Evolutionary conservation across 2,888 invertebrate species (phyloP).

Genomic region (Ormyrus thymus): DNA sequence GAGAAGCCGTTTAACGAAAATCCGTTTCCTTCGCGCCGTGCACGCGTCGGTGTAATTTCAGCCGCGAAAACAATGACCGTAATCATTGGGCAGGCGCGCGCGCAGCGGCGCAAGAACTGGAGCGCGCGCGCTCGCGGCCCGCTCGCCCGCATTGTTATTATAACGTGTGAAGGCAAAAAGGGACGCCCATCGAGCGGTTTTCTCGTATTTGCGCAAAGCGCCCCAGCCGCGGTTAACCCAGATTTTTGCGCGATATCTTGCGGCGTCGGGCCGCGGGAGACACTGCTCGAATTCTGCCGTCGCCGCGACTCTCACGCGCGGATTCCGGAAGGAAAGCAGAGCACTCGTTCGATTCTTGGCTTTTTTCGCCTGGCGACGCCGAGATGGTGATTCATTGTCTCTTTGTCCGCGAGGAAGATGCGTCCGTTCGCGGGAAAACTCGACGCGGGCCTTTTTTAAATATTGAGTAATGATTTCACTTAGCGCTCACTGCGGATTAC

Average conservation of each 20-base stretch:
- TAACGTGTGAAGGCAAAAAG: no score
- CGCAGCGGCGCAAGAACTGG: neutral
- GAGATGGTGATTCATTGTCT: slow-evolving; percentile 28
- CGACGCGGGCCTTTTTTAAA: no score
- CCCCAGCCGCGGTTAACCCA: neutral
- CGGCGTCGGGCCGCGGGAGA: no score
- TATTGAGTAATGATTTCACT: no score
- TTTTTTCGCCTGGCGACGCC: neutral
- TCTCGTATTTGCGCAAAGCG: neutral
- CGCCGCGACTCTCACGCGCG: neutral
- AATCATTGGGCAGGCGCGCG: neutral
- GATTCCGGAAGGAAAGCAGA: slow-evolving; percentile 13
- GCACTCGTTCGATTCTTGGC: neutral
- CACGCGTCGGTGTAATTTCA: no score
- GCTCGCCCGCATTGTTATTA: no score
- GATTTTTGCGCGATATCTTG: neutral
- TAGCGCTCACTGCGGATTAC: no score
- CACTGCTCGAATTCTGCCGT: neutral
- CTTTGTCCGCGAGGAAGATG: slow-evolving; percentile 5
- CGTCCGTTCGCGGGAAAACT: no score
- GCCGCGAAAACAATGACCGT: neutral
- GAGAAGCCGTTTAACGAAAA: slow-evolving; percentile 30
- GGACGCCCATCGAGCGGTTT: no score
- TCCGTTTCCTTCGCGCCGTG: neutral
- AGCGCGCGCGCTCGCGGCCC: neutral